Evolutionary conservation across 2,888 invertebrate species (phyloP), one percentile per base, ranked within the genome.

Genomic region (Panzeria rudis): DNA sequence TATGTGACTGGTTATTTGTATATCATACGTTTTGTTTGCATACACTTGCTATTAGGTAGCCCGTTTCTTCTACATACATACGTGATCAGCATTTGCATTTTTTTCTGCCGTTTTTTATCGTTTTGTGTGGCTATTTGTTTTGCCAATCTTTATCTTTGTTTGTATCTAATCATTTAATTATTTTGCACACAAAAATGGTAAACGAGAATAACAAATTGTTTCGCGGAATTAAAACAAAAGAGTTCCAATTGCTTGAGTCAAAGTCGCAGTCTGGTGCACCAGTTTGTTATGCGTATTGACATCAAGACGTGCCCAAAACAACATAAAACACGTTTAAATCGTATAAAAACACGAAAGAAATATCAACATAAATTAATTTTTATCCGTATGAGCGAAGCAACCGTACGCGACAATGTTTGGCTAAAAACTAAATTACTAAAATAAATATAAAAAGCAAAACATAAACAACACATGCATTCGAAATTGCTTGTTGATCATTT

Each of bases 61-160:
- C 89, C 89, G 91, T 87, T 91, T 89, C 91, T 89, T 89, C 91
- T 90, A 89, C 88, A 89, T 90, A 89, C 88, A 89, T 91, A 91
- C 91, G 91, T 91, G 91, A 88, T 69, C 86, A 75, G 88, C 83
- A 86, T 87, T 80, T 13, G n/a, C n/a, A n/a, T n/a, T n/a, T n/a
- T n/a, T n/a, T n/a, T n/a, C 35, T 29, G 11, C n/a, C 17, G 11
- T 68, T n/a, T 50, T 4, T 20, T 11, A 29, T 38, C 9, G 29
- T 17, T 32, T 61, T 52, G 17, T 54, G 56, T 15, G 32, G 66
- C 59, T 61, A 64, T 59, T 69, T 35, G 35, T n/a, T 54, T 64
- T 56, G 59, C 52, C 62, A 77, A 54, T 73, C 35, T 17, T 59
- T 56, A 76, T 59, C 76, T 62, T 54, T 56, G 9, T 50, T 56